phyloP scores from a whole-genome alignment of 2,888 invertebrate species.

The Slavum lentiscoides region DNA sequence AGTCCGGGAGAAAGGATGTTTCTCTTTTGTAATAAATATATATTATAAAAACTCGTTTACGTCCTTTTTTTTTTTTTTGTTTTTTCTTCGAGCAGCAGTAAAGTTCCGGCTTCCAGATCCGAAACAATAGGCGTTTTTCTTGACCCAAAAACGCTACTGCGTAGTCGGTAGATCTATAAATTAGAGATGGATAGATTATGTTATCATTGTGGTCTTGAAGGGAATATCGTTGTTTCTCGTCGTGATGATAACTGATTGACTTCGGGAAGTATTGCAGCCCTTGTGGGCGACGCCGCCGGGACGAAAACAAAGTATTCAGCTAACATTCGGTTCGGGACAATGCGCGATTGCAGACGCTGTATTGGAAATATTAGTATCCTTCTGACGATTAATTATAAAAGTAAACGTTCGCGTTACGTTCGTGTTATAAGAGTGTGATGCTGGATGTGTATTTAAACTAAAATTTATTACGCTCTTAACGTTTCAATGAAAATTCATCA shows the following conservation, averaged over 20 bases:
- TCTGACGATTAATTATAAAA: not conserved
- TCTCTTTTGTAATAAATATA: not conserved
- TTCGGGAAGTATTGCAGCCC: not conserved
- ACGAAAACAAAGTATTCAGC: not conserved
- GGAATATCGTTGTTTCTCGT: not conserved
- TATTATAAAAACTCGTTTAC: not conserved
- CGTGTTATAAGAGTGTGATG: too few relatives aligned
- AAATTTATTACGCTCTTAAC: not conserved
- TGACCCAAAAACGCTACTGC: not conserved
- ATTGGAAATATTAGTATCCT: not conserved
- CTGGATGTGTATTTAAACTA: not conserved
- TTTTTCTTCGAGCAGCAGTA: not conserved
- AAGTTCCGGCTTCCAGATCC: not conserved
- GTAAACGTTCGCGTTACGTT: not conserved
- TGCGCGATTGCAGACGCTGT: not conserved
- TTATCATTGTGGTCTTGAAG: not conserved
- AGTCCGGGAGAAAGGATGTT: not conserved
- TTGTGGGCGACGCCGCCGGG: not conserved
- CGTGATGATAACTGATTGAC: not conserved
- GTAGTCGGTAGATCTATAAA: not conserved
- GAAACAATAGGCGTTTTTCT: not conserved
- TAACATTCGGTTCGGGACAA: not conserved
- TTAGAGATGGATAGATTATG: not conserved
- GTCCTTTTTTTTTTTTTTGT: not conserved
- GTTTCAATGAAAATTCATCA: conserved; percentile 22